Percentiles rank a stretch among this genome's conserved stretches.
Conservation (phyloP, 2,888 invertebrate species). For the Pecten maximus region DNA sequence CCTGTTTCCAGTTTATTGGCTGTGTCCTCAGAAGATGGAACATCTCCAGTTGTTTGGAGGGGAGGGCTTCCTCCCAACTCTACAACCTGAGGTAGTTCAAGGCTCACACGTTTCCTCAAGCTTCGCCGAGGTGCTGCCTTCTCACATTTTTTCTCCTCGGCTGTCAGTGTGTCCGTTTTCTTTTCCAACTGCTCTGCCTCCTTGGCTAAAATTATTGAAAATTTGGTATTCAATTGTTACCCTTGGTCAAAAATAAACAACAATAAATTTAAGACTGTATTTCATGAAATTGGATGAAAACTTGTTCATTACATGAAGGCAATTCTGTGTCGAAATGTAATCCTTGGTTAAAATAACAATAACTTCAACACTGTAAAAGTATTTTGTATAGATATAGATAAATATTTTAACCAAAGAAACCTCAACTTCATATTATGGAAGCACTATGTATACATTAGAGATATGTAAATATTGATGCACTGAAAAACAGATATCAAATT, state of each 20-base stretch:
- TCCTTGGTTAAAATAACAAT: too few species aligned
- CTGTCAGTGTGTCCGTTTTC: neutral
- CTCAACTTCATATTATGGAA: too few species aligned
- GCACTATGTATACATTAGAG: too few species aligned
- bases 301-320: too few species aligned
- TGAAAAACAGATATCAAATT: too few species aligned
- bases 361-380: too few species aligned
- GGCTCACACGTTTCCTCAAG: conserved; percentile 41
- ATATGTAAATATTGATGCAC: too few species aligned
- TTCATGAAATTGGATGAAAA: too few species aligned
- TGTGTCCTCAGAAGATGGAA: conserved; percentile 31
- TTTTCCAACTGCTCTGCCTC: neutral
- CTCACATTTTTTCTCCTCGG: neutral
- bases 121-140: conserved; percentile 43
- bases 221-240: too few species aligned
- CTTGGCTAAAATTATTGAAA: conserved; percentile 6
- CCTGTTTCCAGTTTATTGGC: conserved; percentile 33
- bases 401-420: neutral
- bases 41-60: neutral
- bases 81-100: conserved; percentile 48
- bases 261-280: too few species aligned
- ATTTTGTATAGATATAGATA: neutral
- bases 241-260: too few species aligned
- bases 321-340: too few species aligned
- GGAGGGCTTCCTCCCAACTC: conserved; percentile 49